Conservation (phyloP, 2,113 vertebrate species). For the Phalacrocorax pelagicus region DNA sequence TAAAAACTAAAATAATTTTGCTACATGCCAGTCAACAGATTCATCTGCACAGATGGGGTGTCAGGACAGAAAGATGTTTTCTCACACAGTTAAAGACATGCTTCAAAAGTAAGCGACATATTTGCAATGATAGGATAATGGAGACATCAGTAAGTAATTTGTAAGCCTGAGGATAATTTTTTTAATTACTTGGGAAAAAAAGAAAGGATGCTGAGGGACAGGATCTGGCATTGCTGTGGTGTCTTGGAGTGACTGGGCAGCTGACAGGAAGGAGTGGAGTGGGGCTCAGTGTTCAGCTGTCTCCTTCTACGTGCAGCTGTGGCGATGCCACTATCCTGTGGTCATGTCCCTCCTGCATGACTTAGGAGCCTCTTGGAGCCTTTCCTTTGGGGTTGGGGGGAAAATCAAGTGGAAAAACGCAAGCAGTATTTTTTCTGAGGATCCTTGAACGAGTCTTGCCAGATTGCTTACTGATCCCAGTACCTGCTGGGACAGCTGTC, state of each 20-base stretch:
- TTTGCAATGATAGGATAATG: not conserved
- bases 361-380: not conserved
- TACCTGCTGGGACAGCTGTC: not conserved
- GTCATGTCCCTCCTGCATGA: rapidly evolving
- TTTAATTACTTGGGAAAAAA: not conserved
- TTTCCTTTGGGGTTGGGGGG: not conserved
- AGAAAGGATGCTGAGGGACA: not conserved
- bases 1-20: not conserved
- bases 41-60: not conserved
- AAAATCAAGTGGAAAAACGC: not conserved
- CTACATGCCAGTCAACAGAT: not conserved
- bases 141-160: not conserved
- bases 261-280: not conserved
- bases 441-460: not conserved
- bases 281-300: not conserved
- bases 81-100: not conserved
- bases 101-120: not conserved
- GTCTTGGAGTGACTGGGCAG: not conserved
- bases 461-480: not conserved
- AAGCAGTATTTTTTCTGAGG: not conserved
- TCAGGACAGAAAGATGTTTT: not conserved
- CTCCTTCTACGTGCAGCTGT: not conserved
- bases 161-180: not conserved
- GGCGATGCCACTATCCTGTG: not conserved
- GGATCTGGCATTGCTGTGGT: not conserved